Evolutionary conservation across 1,140 invertebrate genomes (phyloP).

Genomic region (Acromyrmex heyeri): DNA sequence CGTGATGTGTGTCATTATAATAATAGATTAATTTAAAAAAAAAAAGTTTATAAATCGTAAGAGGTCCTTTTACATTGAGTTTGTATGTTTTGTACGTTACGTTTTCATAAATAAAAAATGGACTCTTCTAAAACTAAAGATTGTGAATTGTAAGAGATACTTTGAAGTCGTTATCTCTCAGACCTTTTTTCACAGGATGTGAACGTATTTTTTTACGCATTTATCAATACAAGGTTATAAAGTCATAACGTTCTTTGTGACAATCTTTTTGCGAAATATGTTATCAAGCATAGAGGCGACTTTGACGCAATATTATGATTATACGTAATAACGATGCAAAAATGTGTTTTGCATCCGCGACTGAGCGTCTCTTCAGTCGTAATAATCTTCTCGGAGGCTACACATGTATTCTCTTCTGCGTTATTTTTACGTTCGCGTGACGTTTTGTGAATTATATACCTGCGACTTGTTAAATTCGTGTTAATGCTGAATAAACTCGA

Average conservation of each 20-base stretch:
- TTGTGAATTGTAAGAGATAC: background rate
- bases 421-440: constrained; percentile 7
- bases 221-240: background rate
- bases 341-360: constrained; percentile 15
- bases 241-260: background rate
- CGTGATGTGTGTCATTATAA: no score
- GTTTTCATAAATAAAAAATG: no score
- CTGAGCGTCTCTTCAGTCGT: background rate
- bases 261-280: background rate
- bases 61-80: no score
- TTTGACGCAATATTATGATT: background rate
- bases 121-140: no score
- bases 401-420: background rate
- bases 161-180: background rate
- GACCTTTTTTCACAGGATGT: background rate
- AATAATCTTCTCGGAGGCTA: constrained; percentile 3
- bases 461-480: constrained; percentile 16
- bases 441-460: constrained; percentile 19
- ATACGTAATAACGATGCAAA: background rate
- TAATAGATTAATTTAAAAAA: no score
- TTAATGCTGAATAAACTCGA: constrained; percentile 49
- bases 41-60: no score
- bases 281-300: background rate
- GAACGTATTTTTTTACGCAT: background rate
- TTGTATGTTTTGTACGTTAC: no score